Evolutionary conservation across 2,797 vertebrate genomes (phyloP), one percentile per base, ranked within the genome.

Genomic region (Acomys russatus): DNA sequence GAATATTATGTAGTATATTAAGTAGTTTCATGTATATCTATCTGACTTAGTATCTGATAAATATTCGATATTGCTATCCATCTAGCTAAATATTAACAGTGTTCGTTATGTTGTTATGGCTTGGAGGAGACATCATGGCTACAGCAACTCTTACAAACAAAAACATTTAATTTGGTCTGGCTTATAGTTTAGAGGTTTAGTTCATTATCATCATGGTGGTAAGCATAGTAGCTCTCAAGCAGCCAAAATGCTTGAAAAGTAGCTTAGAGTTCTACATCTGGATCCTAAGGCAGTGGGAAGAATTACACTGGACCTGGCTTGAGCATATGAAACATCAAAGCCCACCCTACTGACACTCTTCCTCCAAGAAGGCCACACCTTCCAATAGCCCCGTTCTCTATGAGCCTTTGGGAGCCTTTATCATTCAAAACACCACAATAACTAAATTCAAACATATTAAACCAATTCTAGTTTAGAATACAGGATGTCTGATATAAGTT

Each of bases 61-160:
- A 30, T n/a, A 68, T 94, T 95, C 96, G 76, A 93, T 84, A 95
- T 96, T 91, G 10, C 4, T 91, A 33, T 91, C 95, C 82, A 87
- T 95, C 25, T 97, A 61, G 4, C 63, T 90, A 33, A 85, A 68
- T 90, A 80, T 88, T 79, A 30, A 83, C 25, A 3, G 15, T 83
- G 2, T 83, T 64, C 30, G 9, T 18, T 30, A 14, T 9, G 17
- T 66, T 49, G 38, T 30, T 66, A 33, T 33, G 30, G 1, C 61
- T 84, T 61, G 28, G 9, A 84, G 64, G 38, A 49, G 4, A 33
- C 3, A 64, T 25, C 14, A 30, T 20, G 61, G 28, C 35, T 44
- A 66, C 4, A 20, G 38, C 15, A 84, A 22, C 61, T 49, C 25
- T 64, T 30, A 66, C 4, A 84, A 49, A 49, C 5, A 1, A 49